Percentiles rank a stretch among this genome's conserved stretches.
Evolutionary conservation across 1,140 invertebrate genomes (phyloP).

Genomic region (Drosophila simulans): DNA sequence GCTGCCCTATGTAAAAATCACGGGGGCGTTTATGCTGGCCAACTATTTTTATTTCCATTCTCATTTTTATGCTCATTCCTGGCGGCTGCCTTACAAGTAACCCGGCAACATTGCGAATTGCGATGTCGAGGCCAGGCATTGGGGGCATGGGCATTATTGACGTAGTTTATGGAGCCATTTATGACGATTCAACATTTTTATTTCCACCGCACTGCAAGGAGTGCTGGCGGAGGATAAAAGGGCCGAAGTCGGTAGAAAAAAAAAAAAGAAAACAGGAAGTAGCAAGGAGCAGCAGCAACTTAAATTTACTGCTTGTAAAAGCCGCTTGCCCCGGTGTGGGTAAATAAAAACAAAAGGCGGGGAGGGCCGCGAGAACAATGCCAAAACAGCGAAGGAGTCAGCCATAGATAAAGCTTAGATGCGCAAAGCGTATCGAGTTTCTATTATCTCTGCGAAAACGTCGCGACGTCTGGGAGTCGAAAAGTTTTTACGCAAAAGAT

Average conservation of each 20-base stretch:
- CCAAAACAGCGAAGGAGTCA: slow-evolving; percentile 68
- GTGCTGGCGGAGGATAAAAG: not conserved
- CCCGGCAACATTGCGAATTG: slow-evolving; percentile 56
- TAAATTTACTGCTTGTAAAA: slow-evolving; percentile 78
- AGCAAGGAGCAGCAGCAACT: slow-evolving; percentile 49
- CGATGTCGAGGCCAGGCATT: slow-evolving; percentile 37
- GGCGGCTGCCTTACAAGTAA: slow-evolving; percentile 57
- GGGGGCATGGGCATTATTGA: slow-evolving; percentile 59
- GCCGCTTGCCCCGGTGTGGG: slow-evolving; percentile 57
- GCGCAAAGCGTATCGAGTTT: slow-evolving; percentile 78
- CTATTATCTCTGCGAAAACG: slow-evolving; percentile 75
- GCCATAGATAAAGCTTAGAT: slow-evolving; percentile 78
- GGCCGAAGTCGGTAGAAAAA: not conserved
- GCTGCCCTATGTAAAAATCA: slow-evolving; percentile 76
- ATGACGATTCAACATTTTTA: slow-evolving; percentile 83
- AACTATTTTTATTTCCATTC: slow-evolving; percentile 79
- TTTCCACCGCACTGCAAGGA: slow-evolving; percentile 71
- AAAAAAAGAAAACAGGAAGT: not conserved
- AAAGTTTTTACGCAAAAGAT: slow-evolving; percentile 73
- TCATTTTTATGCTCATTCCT: slow-evolving; percentile 71
- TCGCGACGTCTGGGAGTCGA: slow-evolving; percentile 81
- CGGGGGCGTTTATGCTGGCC: slow-evolving; percentile 74
- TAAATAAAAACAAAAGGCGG: slow-evolving; percentile 76
- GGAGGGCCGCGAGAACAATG: slow-evolving; percentile 56
- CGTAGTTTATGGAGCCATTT: slow-evolving; percentile 83